Percentiles rank a stretch among this genome's conserved stretches.
Conservation (phyloP, 64 coral and sea anemone species). For the Porites lutea region DNA sequence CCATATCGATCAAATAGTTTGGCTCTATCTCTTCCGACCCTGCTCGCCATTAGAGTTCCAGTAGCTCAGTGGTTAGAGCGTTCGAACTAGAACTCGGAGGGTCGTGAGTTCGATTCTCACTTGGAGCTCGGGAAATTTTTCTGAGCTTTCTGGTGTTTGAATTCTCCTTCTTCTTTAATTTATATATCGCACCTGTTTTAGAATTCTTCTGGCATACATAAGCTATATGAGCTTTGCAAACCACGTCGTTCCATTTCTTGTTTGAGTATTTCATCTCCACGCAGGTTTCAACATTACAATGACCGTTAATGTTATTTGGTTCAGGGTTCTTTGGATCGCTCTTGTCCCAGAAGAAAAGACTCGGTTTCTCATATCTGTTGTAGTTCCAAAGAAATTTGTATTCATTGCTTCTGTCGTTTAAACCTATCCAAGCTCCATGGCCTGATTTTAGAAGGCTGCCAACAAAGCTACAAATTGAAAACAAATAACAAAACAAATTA, state of each 20-base stretch:
- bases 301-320: slow-evolving; percentile 88
- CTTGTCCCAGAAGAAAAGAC: slow-evolving; percentile 83
- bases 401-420: slow-evolving; percentile 93
- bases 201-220: slow-evolving; percentile 78
- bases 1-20: too few species aligned
- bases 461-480: slow-evolving; percentile 50
- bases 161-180: too few species aligned
- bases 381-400: slow-evolving; percentile 93
- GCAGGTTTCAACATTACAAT: slow-evolving; percentile 94
- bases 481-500: background rate
- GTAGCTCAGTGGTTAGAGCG: too few species aligned
- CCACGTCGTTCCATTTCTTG: slow-evolving; percentile 96
- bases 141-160: too few species aligned
- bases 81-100: too few species aligned
- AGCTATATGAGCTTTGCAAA: slow-evolving; percentile 86
- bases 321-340: slow-evolving; percentile 69
- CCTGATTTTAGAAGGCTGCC: slow-evolving; percentile 63
- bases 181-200: slow-evolving; percentile 55
- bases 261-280: slow-evolving; percentile 90
- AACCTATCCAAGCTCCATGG: slow-evolving; percentile 89
- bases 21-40: too few species aligned
- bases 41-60: too few species aligned
- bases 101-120: too few species aligned
- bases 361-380: slow-evolving; percentile 56
- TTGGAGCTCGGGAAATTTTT: too few species aligned